A percentile compares a stretch with the other conserved stretches of the same genome.
phyloP scores from a whole-genome alignment of 2,113 vertebrate genomes.

The Haplochromis vanheusdeni region DNA sequence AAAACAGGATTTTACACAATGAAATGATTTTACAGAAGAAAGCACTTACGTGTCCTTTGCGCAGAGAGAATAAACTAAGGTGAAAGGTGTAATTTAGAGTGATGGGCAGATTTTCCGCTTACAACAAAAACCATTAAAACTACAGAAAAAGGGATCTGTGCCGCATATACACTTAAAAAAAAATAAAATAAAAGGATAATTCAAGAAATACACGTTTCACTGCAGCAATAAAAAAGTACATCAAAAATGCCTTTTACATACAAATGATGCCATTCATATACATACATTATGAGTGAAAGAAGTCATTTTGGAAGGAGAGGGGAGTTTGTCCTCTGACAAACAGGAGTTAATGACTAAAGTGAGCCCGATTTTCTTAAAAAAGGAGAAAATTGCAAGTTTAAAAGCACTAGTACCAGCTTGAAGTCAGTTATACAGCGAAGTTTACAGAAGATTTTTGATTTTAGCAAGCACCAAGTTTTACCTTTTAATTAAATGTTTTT shows the following conservation, averaged over 20 bases:
- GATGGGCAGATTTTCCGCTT: not conserved
- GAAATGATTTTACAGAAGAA: not conserved
- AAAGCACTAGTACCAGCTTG: not conserved
- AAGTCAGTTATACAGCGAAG: not conserved
- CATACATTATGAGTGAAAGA: not conserved
- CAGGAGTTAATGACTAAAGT: not conserved
- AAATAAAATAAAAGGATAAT: not conserved
- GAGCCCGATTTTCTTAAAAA: not conserved
- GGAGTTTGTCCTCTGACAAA: not conserved
- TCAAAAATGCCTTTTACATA: constrained; percentile 26
- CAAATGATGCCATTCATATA: constrained; percentile 20
- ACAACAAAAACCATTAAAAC: not conserved
- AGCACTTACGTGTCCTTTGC: not conserved
- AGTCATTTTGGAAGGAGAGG: not conserved
- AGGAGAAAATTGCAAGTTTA: not conserved
- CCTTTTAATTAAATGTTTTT: not conserved
- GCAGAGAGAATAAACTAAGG: not conserved
- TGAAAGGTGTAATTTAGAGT: not conserved
- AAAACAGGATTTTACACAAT: not conserved
- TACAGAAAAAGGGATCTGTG: not conserved
- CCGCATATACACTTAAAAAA: constrained; percentile 27
- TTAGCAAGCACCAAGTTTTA: not conserved
- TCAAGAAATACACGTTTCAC: constrained; percentile 8
- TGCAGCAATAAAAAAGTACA: constrained; percentile 2
- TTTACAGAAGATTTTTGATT: not conserved